Base-by-base conservation (phyloP, 2,797 vertebrate genomes). In the Malacoctenus gilli region DNA sequence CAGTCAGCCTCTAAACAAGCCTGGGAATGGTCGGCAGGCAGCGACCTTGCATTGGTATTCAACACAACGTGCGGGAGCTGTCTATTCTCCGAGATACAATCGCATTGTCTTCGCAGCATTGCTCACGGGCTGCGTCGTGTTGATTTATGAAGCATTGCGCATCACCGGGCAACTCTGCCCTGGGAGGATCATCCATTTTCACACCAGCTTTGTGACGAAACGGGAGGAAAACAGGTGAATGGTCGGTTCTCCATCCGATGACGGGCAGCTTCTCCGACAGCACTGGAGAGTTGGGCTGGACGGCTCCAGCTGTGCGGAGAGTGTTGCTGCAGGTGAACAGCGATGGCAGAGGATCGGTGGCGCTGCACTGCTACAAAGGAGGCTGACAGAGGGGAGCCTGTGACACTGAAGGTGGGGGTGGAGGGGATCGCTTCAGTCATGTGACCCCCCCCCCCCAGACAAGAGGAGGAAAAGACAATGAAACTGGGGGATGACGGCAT, bases 401-500 rank as follows among this genome's bases (percentile, higher is more conserved):
- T 54, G 50, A 48, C 59, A 63, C 72, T 64, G 72, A 70, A 56
- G 40, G 28, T 5, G 30, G 8, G 30, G 30, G 30, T 62, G 72
- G 78, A 85, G 30, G 65, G 72, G 78, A 85, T 87, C 72, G 74
- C 82, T 83, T 77, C 48, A 44, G 79, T 75, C 84, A 85, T 68
- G 74, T 91, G 87, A 87, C 85, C 79, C 77, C 73, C 69, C 60
- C 21, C 19, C 44, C 0, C 74, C 73, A 71, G 64, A 82, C 71
- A 80, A 82, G 58, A 68, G 73, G 43, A 72, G 68, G 53, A 71
- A 85, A 83, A 85, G 54, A 80, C 82, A 85, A 73, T 86, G 77
- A 84, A 89, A 87, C 8, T 16, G 77, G 60, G 77, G 85, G 78
- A 74, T 68, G 80, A 80, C 58, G 4, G 68, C 79, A 89, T 87